Evolutionary conservation across 2,113 vertebrate species (phyloP), one percentile per base, ranked within the genome.

Genomic region (Perccottus glenii): DNA sequence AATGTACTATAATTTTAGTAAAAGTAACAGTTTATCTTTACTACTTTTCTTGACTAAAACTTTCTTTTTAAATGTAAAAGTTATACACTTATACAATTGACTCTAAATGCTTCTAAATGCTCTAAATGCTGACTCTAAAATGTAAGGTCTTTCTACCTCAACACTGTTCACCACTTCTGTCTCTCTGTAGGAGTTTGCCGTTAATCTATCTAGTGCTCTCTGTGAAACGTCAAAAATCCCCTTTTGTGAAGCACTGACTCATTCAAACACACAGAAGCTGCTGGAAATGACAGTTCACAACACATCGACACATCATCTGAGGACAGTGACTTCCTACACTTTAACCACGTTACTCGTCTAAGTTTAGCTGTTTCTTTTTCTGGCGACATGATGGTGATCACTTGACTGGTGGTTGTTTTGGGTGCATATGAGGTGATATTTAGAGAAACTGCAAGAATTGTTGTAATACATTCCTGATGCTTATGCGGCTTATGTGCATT

Each of bases 251-350:
- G 55, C 5, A 2, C 57, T 52, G 32, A 47, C 43, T 85, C 78
- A 87, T 50, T 85, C 72, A 80, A 36, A 62, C 43, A 64, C 53
- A 76, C 2, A 45, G 35, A 59, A 60, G 59, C 10, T 2, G 11
- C 4, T 78, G 78, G 82, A 85, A 84, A 78, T 60, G 8, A 57
- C 44, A 11, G 15, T 35, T 74, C 60, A 55, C 27, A 38, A 55
- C 27, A 38, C 0, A 11, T 38, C 44, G 11, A 48, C 42, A 32
- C 32, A 1, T 27, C 35, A 14, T 2, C 27, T 32, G 44, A 61
- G 73, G 78, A 80, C 70, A 27, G 19, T 27, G 38, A 11, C 50
- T 67, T 52, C 32, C 67, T 15, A 44, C 15, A 33, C 51, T 38
- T 55, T 33, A 36, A 32, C 33, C 33, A 36, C 52, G 9, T 8